phyloP scores from a whole-genome alignment of 2,113 vertebrate species.

The Cheirogaleus medius region DNA sequence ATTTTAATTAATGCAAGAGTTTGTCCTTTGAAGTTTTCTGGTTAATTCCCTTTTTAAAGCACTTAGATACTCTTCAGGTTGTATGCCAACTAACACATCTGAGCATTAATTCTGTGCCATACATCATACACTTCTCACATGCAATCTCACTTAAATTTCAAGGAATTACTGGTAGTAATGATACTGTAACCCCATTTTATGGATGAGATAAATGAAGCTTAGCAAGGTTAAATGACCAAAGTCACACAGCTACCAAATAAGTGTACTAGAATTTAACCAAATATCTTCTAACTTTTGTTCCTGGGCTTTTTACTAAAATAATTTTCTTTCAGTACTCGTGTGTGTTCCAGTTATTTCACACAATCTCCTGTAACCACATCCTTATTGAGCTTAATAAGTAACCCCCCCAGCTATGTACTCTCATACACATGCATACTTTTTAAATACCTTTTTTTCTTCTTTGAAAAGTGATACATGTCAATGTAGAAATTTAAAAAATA shows the following conservation, averaged over 20 bases:
- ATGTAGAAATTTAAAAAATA: slow-evolving; percentile 20
- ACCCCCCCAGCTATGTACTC: neutral
- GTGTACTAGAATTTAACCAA: neutral
- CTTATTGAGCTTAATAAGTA: neutral
- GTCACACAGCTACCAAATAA: neutral
- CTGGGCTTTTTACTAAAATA: neutral
- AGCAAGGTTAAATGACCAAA: neutral
- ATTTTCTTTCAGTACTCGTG: neutral
- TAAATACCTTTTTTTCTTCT: neutral
- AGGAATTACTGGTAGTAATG: neutral
- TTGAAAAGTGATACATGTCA: neutral
- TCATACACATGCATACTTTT: neutral
- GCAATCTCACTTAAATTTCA: neutral
- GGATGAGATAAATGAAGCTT: neutral
- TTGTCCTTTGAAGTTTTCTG: neutral
- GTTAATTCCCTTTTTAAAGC: neutral
- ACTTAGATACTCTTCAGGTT: neutral
- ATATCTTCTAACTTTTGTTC: neutral
- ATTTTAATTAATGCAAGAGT: neutral
- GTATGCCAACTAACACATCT: neutral
- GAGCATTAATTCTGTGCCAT: neutral
- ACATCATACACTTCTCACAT: neutral
- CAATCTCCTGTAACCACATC: neutral
- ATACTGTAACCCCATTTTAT: neutral
- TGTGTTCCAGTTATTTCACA: neutral